Percentiles rank a stretch among this genome's conserved stretches.
Conservation (phyloP, 2,113 vertebrate genomes). For the Rhineura floridana region DNA sequence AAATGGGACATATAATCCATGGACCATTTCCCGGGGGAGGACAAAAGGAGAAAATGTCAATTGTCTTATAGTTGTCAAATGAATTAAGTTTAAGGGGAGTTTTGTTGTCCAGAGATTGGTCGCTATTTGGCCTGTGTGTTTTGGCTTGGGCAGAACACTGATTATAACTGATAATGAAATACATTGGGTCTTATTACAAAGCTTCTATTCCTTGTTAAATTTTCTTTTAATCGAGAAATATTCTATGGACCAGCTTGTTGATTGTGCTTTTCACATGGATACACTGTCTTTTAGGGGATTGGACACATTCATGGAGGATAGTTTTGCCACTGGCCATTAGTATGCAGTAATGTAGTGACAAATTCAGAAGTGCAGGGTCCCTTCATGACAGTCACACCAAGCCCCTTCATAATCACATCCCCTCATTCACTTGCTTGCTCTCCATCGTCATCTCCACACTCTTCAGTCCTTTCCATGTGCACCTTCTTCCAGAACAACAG, state of each 20-base stretch:
- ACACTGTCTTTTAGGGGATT: neutral
- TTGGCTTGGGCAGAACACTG: neutral
- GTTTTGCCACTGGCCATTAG: too few species aligned
- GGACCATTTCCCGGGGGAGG: neutral
- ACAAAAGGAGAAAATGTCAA: neutral
- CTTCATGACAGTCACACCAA: too few species aligned
- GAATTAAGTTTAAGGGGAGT: neutral
- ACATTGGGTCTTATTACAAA: neutral
- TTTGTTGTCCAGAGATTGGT: neutral
- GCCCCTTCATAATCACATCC: too few species aligned
- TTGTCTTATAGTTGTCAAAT: neutral
- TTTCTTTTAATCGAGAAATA: neutral
- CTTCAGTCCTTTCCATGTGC: too few species aligned
- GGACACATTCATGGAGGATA: neutral
- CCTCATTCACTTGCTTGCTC: too few species aligned
- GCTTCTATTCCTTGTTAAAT: neutral
- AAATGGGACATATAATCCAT: neutral
- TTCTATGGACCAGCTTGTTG: neutral
- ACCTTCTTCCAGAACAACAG: too few species aligned
- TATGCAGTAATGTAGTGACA: too few species aligned
- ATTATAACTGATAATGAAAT: slow-evolving; percentile 14
- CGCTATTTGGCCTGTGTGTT: neutral
- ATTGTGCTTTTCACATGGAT: neutral
- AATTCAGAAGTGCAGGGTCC: too few species aligned
- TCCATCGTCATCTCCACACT: too few species aligned